Base-by-base conservation (phyloP, 2,113 vertebrate genomes). In the Amphilophus citrinellus region DNA sequence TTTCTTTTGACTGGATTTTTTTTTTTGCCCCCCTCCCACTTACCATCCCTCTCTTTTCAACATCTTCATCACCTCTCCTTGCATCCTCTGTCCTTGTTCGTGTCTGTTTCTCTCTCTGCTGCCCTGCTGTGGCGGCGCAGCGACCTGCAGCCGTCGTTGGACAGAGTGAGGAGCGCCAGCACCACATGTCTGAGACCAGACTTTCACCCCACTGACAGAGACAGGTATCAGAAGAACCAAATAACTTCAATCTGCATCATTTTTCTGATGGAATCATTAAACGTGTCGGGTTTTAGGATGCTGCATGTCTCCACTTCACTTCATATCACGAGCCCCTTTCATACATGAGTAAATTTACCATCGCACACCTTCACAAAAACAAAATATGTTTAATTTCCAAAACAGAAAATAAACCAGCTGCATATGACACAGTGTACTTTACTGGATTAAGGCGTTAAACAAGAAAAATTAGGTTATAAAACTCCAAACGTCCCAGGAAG, bases 181-280 rank as follows among this genome's bases (percentile, higher is more conserved):
- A 98, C 98, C 95, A 99, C 97, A 92, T 99, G 98, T 97, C 97
- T 99, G 97, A 98, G 97, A 96, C 98, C 98, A 95, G 98, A 99
- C 97, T 98, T 98, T 96, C 97, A 97, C 96, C 98, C 97, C 96
- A 95, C 96, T 94, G 97, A 98, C 96, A 97, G 97, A 98, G 97
- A 99, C 97, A 99, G 98, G 98, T 98, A 98, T 96, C 76, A 50
- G 39, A 83, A 35, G 17, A n/a, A 63, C 53, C 18, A 6, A 53
- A 56, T 78, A 1, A 7, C 59, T 79, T 79, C 14, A 24, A 18
- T 3, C 60, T 66, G 77, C 88, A 66, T 22, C 27, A 17, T 56
- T 73, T 56, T 56, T 73, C 47, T 62, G 79, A 59, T 44, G 57
- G 20, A 79, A 57, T 84, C 65, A 56, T 86, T 58, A 39, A 56